Base-by-base conservation (phyloP, 2,888 invertebrate species). In the Clivina fossor region DNA sequence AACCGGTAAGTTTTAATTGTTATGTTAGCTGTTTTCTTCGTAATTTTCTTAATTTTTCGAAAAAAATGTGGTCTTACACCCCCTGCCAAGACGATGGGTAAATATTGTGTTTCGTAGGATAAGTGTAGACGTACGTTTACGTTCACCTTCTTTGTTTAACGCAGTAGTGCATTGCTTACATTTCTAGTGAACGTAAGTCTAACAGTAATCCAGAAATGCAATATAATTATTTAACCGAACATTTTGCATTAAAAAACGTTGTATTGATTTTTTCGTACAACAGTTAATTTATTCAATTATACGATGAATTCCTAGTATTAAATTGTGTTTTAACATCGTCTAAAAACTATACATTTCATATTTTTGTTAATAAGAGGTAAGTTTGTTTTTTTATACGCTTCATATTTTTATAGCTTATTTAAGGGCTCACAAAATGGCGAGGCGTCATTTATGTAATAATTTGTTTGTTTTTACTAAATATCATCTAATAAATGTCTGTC, bases 191-290 rank as follows among this genome's bases (percentile, higher is more conserved):
- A 60, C 58, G 43, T 60, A 18, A 13, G 35, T 53, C 56, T 15
- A n/a, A n/a, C 41, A 32, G 50, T 28, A 18, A 40, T 11, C 16
- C 58, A 53, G 28, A 51, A 55, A 44, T 38, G 54, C 71, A 69
- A 73, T 73, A 74, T 73, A 74, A 74, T 74, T 74, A 74, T 74
- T 74, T 74, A 74, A 74, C 72, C 70, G 71, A 70, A 72, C 71
- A 71, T 60, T 74, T 74, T 74, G 73, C 71, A 73, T 73, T 74
- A 74, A 74, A 71, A 71, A 71, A 68, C 70, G 66, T 71, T 69
- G 71, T 74, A 74, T 74, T 71, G 74, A 74, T 74, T 73, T 73
- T 62, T 70, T 66, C 64, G 64, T 64, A 64, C 56, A 57, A 66
- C 71, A 71, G 68, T 67, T 66, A 61, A 63, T 61, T 65, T 64